Percentiles rank a stretch among this genome's conserved stretches.
phyloP scores from a whole-genome alignment of 2,888 invertebrate species.

The Synergus laeviventris region DNA sequence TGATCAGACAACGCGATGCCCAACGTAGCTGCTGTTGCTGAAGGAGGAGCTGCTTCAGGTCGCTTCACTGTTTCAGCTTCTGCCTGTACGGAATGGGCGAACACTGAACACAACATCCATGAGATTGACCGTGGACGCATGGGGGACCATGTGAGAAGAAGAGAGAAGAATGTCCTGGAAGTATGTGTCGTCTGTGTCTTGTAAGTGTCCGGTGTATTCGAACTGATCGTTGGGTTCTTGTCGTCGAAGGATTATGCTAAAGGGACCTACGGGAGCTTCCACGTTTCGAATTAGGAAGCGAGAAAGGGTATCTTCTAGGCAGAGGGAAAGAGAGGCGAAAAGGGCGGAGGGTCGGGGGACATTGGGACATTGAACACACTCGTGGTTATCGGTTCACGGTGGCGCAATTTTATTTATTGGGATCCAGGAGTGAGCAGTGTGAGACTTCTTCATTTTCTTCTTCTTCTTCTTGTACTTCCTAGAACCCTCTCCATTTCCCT shows the following conservation, averaged over 20 bases:
- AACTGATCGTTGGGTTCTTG: slow-evolving; percentile 63
- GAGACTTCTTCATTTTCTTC: slow-evolving; percentile 42
- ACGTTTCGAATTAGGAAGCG: slow-evolving; percentile 66
- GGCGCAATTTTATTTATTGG: slow-evolving; percentile 49
- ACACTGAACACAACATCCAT: slow-evolving; percentile 52
- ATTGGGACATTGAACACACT: slow-evolving; percentile 31
- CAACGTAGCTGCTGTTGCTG: slow-evolving; percentile 63
- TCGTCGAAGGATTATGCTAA: slow-evolving; percentile 72
- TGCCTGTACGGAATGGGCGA: slow-evolving; percentile 50
- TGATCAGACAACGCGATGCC: slow-evolving; percentile 76
- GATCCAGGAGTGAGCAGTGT: slow-evolving; percentile 45
- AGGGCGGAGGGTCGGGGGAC: not conserved
- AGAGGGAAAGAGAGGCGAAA: slow-evolving; percentile 24
- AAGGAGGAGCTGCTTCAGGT: slow-evolving; percentile 52
- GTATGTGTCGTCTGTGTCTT: slow-evolving; percentile 53
- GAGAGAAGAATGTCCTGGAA: slow-evolving; percentile 11
- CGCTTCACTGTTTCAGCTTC: slow-evolving; percentile 55
- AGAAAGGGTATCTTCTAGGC: slow-evolving; percentile 50
- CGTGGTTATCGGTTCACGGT: slow-evolving; percentile 30
- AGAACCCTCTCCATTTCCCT: slow-evolving; percentile 39
- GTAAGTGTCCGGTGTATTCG: slow-evolving; percentile 57
- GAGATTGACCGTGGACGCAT: slow-evolving; percentile 64
- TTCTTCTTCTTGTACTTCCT: slow-evolving; percentile 38
- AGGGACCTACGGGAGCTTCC: slow-evolving; percentile 65
- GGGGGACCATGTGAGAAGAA: slow-evolving; percentile 33